phyloP scores from a whole-genome alignment of 2,113 vertebrate genomes.

The Pituophis catenifer region DNA sequence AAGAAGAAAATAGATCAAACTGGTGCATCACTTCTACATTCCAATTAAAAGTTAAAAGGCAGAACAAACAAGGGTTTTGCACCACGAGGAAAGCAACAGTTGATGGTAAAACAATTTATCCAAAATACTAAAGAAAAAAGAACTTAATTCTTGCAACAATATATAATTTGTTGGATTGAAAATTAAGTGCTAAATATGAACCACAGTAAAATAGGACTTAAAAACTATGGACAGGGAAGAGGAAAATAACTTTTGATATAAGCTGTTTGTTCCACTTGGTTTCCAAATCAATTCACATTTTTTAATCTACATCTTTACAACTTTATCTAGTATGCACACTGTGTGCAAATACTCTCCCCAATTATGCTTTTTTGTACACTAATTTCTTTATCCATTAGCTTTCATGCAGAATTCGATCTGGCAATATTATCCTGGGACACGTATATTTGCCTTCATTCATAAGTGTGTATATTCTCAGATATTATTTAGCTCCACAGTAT shows the following conservation, averaged over 20 bases:
- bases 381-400: background rate
- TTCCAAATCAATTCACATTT: background rate
- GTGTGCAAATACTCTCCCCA: background rate
- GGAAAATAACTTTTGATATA: background rate
- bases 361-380: background rate
- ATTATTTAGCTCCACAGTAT: background rate
- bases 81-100: background rate
- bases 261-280: background rate
- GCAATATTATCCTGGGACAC: background rate
- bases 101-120: background rate
- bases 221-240: background rate
- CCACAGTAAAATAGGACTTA: background rate
- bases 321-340: background rate
- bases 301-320: background rate
- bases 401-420: background rate
- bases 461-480: background rate
- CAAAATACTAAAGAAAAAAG: background rate
- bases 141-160: background rate
- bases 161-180: background rate
- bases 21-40: background rate
- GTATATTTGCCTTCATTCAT: background rate
- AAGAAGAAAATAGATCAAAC: background rate
- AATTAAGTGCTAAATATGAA: background rate
- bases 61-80: background rate
- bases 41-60: background rate